A percentile compares a stretch with the other conserved stretches of the same genome.
phyloP scores from a whole-genome alignment of 2,888 invertebrate genomes.

The Polietes domitor region DNA sequence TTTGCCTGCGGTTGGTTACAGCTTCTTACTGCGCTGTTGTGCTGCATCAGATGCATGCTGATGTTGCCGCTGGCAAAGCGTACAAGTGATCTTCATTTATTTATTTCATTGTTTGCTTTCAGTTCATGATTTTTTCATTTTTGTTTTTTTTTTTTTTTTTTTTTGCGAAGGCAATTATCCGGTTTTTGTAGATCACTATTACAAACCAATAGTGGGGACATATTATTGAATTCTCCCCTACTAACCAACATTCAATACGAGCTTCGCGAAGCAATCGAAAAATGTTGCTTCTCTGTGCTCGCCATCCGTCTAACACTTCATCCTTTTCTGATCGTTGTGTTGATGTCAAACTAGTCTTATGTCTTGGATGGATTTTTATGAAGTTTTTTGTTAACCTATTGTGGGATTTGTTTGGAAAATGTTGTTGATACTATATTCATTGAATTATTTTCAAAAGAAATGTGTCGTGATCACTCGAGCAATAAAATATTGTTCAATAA shows the following conservation, averaged over 20 bases:
- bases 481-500: too few species aligned
- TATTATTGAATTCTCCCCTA: constrained; percentile 17
- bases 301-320: neutral
- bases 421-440: too few species aligned
- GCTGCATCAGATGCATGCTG: constrained; percentile 9
- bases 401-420: neutral
- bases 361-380: neutral
- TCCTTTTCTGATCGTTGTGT: neutral
- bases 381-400: constrained; percentile 1
- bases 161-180: constrained; percentile 45
- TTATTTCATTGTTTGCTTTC: constrained; percentile 47
- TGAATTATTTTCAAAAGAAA: too few species aligned
- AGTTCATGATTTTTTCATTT: constrained; percentile 13
- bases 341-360: neutral
- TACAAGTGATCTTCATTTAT: constrained; percentile 63
- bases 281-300: neutral
- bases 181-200: constrained; percentile 62
- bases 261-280: neutral
- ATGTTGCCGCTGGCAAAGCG: constrained; percentile 45
- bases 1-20: neutral
- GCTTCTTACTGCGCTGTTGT: neutral
- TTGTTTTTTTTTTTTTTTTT: constrained; percentile 5
- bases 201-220: constrained; percentile 42
- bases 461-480: too few species aligned
- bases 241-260: constrained; percentile 42